Conservation (phyloP, 2,888 invertebrate genomes). For the Petrolisthes manimaculis region DNA sequence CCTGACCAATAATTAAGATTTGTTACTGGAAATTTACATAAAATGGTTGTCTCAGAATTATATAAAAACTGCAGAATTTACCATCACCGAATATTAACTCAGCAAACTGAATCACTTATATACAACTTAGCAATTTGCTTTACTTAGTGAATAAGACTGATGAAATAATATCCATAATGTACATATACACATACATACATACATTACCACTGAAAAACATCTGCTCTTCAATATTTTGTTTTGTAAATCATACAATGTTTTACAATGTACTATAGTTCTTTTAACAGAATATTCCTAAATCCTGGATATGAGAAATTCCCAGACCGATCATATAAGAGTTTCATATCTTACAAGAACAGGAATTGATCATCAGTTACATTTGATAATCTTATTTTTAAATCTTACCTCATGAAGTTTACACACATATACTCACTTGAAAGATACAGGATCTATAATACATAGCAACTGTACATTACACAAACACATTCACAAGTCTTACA, state of each 20-base stretch:
- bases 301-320: too few relatives aligned
- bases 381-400: neutral
- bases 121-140: constrained; percentile 12
- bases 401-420: neutral
- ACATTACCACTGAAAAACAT: neutral
- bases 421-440: constrained; percentile 13
- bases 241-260: neutral
- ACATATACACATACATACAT: constrained; percentile 9
- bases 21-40: too few relatives aligned
- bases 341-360: too few relatives aligned
- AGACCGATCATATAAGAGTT: too few relatives aligned
- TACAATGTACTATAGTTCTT: neutral
- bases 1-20: too few relatives aligned
- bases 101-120: constrained; percentile 8
- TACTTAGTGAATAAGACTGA: neutral
- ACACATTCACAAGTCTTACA: constrained; percentile 22
- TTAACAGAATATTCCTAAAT: neutral
- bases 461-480: constrained; percentile 40
- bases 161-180: neutral
- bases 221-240: neutral
- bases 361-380: too few relatives aligned
- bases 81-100: neutral
- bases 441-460: constrained; percentile 21
- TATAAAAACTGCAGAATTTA: too few relatives aligned
- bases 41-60: too few relatives aligned